Conservation (phyloP, 2,888 invertebrate species). For the Apotomis capreana region DNA sequence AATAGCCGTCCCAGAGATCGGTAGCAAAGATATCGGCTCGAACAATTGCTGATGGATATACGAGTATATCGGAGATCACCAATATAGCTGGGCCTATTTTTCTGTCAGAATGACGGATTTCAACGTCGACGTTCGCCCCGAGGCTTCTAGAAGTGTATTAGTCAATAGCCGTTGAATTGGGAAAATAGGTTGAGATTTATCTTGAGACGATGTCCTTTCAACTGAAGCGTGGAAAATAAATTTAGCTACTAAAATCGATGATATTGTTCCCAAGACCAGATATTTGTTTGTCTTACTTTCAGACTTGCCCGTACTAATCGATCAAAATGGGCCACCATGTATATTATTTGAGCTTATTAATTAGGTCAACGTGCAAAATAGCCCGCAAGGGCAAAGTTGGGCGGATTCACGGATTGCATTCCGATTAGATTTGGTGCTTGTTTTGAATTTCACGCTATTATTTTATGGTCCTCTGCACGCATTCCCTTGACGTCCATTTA, state of each 20-base stretch:
- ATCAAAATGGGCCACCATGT: no score
- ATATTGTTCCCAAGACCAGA: no score
- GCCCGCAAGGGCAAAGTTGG: no score
- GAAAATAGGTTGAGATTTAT: background rate
- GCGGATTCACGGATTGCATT: no score
- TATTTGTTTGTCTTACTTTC: no score
- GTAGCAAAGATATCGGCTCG: constrained; percentile 51
- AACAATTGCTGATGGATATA: constrained; percentile 51
- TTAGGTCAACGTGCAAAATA: no score
- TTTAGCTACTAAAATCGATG: no score
- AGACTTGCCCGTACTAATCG: no score
- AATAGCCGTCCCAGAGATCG: constrained; percentile 44
- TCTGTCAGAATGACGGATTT: constrained; percentile 48
- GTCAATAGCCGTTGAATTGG: background rate
- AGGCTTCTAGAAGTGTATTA: constrained; percentile 5
- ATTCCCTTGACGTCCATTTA: constrained; percentile 16
- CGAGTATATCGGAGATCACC: constrained; percentile 50
- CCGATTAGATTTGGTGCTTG: background rate
- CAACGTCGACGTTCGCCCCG: background rate
- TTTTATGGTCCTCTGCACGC: background rate
- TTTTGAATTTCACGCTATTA: background rate
- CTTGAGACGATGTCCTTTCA: background rate
- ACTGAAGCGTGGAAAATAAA: no score
- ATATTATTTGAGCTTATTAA: no score
- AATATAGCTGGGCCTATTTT: constrained; percentile 52